These are phyloP conservation scores for Dendrolimus houi DNA, from an alignment of 2,888 invertebrate genomes.

Conservation along the genomic window DNA sequence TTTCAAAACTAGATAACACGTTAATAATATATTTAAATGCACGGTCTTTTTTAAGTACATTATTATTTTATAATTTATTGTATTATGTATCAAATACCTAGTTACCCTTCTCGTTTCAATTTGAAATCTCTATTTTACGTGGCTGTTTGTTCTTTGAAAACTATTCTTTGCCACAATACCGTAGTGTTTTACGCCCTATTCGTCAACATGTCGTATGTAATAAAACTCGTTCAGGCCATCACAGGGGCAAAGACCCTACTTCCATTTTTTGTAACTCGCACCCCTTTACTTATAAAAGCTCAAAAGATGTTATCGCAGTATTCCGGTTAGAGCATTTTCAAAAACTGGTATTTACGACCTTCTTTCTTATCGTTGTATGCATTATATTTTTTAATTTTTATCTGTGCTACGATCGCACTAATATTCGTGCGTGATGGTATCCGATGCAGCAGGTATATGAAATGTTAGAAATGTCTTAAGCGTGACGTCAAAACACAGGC, in stretches of 20 bases:
- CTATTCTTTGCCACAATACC: constrained; percentile 32
- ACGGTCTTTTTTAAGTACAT: too few relatives aligned
- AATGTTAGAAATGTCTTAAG: constrained; percentile 2
- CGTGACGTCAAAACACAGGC: background rate
- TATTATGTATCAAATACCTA: too few relatives aligned
- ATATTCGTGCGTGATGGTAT: constrained; percentile 25
- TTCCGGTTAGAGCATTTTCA: constrained; percentile 44
- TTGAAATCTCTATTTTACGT: too few relatives aligned
- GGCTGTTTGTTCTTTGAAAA: constrained; percentile 12
- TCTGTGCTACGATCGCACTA: constrained; percentile 16
- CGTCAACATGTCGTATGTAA: constrained; percentile 59
- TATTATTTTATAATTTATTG: too few relatives aligned
- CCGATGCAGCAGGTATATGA: constrained; percentile 10
- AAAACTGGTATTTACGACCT: constrained; percentile 46
- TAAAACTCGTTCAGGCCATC: constrained; percentile 58
- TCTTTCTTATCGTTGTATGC: constrained; percentile 38
- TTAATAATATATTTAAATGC: too few relatives aligned
- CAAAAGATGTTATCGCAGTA: constrained; percentile 39
- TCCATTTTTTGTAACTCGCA: constrained; percentile 45
- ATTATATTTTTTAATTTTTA: constrained; percentile 17
- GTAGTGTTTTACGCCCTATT: constrained; percentile 44
- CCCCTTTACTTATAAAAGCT: constrained; percentile 50
- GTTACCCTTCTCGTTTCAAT: too few relatives aligned
- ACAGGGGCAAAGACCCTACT: constrained; percentile 50
- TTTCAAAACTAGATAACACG: too few relatives aligned